Evolutionary conservation across 1,140 invertebrate genomes (phyloP).

Genomic region (Helicoverpa zea): DNA sequence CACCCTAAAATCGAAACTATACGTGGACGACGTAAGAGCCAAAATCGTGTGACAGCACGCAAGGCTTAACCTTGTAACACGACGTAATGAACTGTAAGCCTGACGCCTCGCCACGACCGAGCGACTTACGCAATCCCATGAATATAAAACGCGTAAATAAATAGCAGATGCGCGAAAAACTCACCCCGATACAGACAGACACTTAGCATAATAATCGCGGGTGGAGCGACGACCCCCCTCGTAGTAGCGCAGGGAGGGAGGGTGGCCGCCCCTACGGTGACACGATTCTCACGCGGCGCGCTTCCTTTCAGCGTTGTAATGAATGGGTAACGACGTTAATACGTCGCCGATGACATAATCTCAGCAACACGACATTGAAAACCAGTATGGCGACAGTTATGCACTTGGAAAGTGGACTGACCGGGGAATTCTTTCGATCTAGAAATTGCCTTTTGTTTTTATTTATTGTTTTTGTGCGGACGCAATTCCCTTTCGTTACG

Average conservation of each 20-base stretch:
- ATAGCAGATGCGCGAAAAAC: slow-evolving; percentile 86
- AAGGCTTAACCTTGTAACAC: slow-evolving; percentile 64
- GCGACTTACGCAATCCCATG: slow-evolving; percentile 78
- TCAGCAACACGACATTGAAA: slow-evolving; percentile 56
- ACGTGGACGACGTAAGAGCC: slow-evolving; percentile 52
- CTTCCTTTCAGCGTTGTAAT: slow-evolving; percentile 81
- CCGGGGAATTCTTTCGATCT: slow-evolving; percentile 44
- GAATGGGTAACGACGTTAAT: slow-evolving; percentile 81
- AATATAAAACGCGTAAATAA: slow-evolving; percentile 86
- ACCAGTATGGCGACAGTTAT: slow-evolving; percentile 51
- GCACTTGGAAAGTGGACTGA: slow-evolving; percentile 51
- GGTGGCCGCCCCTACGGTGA: slow-evolving; percentile 69
- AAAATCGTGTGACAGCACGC: slow-evolving; percentile 56
- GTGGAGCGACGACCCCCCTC: slow-evolving; percentile 44
- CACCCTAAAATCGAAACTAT: slow-evolving; percentile 49
- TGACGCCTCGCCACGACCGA: slow-evolving; percentile 71
- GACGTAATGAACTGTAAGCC: slow-evolving; percentile 83
- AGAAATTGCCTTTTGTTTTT: slow-evolving; percentile 47
- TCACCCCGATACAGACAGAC: slow-evolving; percentile 78
- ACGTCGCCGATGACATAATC: slow-evolving; percentile 73
- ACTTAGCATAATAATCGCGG: slow-evolving; percentile 85
- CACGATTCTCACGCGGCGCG: slow-evolving; percentile 84
- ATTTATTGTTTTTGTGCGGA: slow-evolving; percentile 35
- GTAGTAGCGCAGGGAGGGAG: slow-evolving; percentile 53
- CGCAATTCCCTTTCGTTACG: slow-evolving; percentile 32